Percentiles rank a stretch among this genome's conserved stretches.
These are phyloP conservation scores for Heteropelma amictum DNA, from an alignment of 2,888 invertebrate genomes.

Conservation along the genomic window DNA sequence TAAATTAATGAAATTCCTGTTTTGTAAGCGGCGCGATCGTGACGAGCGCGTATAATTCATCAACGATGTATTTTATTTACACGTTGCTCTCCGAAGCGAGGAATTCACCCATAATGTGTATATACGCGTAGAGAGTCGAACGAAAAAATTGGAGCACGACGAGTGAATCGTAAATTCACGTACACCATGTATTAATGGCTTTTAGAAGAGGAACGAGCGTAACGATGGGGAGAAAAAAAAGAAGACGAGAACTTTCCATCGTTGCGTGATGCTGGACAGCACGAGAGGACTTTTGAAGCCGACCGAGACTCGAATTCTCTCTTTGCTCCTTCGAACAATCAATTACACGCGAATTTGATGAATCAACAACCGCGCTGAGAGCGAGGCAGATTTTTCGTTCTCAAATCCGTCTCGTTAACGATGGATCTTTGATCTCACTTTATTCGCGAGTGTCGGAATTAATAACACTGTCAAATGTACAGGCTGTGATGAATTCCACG, in stretches of 20 bases:
- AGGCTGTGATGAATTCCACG: neutral
- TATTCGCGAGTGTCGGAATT: conserved; percentile 1
- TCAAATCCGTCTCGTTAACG: conserved; percentile 33
- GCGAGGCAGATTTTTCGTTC: neutral
- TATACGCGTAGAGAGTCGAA: too few species aligned
- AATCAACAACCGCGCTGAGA: conserved; percentile 13
- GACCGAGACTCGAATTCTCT: conserved; percentile 31
- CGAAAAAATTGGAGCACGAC: conserved; percentile 51
- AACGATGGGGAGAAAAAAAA: conserved; percentile 40
- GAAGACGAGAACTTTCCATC: conserved; percentile 55
- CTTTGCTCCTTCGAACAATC: conserved; percentile 40
- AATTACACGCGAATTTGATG: conserved; percentile 33
- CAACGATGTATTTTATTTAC: neutral
- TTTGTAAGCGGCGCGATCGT: too few species aligned
- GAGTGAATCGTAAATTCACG: conserved; percentile 39
- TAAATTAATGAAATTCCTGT: too few species aligned
- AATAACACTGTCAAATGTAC: neutral
- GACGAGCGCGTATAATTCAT: conserved; percentile 5
- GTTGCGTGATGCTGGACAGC: conserved; percentile 48
- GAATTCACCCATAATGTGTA: neutral
- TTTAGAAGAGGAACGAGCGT: conserved; percentile 43
- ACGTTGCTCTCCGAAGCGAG: neutral
- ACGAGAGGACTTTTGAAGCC: conserved; percentile 9
- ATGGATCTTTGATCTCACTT: conserved; percentile 4
- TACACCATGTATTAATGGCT: conserved; percentile 26